Evolutionary conservation across 2,888 invertebrate genomes (phyloP).

Genomic region (Eurois occulta): DNA sequence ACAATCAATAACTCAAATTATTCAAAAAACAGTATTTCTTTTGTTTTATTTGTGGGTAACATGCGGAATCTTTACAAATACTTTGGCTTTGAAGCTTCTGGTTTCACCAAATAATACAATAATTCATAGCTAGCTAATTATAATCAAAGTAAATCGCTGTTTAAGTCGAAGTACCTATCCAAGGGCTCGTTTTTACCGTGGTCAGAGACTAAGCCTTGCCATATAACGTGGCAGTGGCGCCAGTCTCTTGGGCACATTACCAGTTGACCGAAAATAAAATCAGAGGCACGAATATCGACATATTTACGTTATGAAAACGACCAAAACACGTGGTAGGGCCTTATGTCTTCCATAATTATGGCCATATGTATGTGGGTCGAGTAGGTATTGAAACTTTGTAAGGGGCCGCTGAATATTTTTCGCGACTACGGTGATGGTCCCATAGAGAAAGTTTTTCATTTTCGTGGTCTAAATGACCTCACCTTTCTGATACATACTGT

Average conservation of each 20-base stretch:
- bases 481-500: too few species aligned
- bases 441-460: too few species aligned
- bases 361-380: too few species aligned
- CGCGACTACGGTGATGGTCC: too few species aligned
- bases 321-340: too few species aligned
- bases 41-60: constrained; percentile 53
- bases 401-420: too few species aligned
- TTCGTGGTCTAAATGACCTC: too few species aligned
- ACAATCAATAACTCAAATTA: constrained; percentile 13
- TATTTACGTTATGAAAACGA: too few species aligned
- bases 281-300: too few species aligned
- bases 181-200: neutral
- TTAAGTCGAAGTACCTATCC: neutral
- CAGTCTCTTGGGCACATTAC: neutral
- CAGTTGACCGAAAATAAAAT: neutral
- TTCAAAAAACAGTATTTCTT: constrained; percentile 26
- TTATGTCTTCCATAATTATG: too few species aligned
- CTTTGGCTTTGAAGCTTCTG: constrained; percentile 66
- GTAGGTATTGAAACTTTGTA: neutral
- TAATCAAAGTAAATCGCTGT: constrained; percentile 54
- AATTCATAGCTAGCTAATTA: constrained; percentile 44
- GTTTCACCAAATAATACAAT: constrained; percentile 62
- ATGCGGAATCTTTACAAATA: constrained; percentile 59
- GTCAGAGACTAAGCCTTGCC: neutral
- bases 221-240: neutral